Percentiles rank a stretch among this genome's conserved stretches.
These are phyloP conservation scores for Aix galericulata DNA, from an alignment of 2,113 vertebrate species.

Conservation along the genomic window DNA sequence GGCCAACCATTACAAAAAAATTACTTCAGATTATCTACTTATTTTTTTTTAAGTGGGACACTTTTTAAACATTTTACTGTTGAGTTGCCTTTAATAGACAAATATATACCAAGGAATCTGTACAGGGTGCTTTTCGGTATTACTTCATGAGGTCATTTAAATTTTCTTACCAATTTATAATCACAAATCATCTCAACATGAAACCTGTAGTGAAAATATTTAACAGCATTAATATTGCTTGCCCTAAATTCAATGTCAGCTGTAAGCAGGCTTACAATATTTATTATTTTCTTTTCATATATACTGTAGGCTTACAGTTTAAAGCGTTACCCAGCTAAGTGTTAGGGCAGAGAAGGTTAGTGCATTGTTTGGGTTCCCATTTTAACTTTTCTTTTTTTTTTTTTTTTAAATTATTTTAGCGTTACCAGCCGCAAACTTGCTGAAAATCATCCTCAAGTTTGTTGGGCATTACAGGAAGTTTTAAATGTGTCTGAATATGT, in stretches of 20 bases:
- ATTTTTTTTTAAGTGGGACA: not conserved
- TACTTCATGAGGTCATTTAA: not conserved
- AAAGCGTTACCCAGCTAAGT: not conserved
- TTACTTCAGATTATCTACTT: not conserved
- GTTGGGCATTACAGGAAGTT: not conserved
- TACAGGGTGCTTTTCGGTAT: not conserved
- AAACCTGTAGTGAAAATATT: not conserved
- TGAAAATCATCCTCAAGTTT: accelerated
- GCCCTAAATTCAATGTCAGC: not conserved
- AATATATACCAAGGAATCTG: not conserved
- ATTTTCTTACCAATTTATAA: not conserved
- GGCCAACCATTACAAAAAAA: not conserved
- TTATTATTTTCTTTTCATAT: not conserved
- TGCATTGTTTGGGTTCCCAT: not conserved
- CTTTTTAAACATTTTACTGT: not conserved
- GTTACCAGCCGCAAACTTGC: not conserved
- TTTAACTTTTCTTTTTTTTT: not conserved
- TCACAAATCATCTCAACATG: not conserved
- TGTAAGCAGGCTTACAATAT: not conserved
- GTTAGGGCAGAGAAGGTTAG: not conserved
- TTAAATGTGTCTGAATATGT: not conserved
- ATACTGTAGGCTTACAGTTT: not conserved
- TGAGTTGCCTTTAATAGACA: not conserved
- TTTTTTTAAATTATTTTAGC: not conserved
- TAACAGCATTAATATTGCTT: not conserved